phyloP scores from a whole-genome alignment of 2,888 invertebrate species.

The Sminthurides aquaticus region DNA sequence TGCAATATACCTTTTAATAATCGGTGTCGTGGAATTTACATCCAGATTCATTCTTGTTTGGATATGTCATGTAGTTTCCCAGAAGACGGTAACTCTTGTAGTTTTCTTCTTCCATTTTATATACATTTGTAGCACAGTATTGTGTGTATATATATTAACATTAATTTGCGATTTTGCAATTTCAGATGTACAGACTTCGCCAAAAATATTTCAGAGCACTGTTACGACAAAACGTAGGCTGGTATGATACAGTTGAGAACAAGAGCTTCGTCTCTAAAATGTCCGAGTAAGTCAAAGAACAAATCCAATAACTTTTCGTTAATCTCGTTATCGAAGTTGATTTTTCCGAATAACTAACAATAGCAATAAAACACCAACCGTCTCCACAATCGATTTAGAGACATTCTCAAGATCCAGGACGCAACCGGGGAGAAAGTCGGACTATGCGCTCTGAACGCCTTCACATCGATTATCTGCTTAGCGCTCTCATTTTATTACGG shows the following conservation, averaged over 20 bases:
- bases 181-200: slow-evolving; percentile 28
- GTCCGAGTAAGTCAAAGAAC: slow-evolving; percentile 30
- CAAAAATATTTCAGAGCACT: slow-evolving; percentile 31
- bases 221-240: slow-evolving; percentile 37
- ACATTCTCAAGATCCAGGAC: slow-evolving; percentile 22
- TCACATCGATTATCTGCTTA: background rate
- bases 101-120: background rate
- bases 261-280: slow-evolving; percentile 38
- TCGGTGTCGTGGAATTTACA: slow-evolving; percentile 51
- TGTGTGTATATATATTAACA: background rate
- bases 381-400: too few relatives aligned
- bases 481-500: slow-evolving; percentile 9
- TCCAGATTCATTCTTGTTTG: background rate
- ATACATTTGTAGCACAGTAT: background rate
- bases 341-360: too few relatives aligned
- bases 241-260: slow-evolving; percentile 39
- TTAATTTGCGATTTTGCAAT: background rate
- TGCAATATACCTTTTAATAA: slow-evolving; percentile 47
- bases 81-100: background rate
- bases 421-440: slow-evolving; percentile 14
- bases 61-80: slow-evolving; percentile 31
- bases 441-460: background rate
- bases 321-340: too few relatives aligned
- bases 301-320: too few relatives aligned
- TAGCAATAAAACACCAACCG: too few relatives aligned